These are phyloP conservation scores for Microplitis mediator DNA, from an alignment of 1,140 invertebrate genomes.

Conservation along the genomic window DNA sequence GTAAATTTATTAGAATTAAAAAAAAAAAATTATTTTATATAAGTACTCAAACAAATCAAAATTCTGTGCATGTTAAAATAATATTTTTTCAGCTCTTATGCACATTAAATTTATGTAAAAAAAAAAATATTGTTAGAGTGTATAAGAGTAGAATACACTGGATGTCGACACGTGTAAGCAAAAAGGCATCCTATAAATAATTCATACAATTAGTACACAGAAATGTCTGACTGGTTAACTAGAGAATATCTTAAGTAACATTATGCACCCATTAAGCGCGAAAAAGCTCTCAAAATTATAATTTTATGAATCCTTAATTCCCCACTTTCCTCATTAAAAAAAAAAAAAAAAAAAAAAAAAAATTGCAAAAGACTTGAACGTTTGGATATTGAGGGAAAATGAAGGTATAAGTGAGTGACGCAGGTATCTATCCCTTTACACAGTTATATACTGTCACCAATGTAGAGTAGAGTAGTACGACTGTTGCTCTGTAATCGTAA, in stretches of 20 bases:
- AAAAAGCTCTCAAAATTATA: too few species aligned
- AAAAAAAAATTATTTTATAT: too few species aligned
- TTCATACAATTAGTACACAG: conserved; percentile 44
- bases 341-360: not conserved
- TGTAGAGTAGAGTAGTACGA: conserved; percentile 41
- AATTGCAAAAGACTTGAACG: not conserved
- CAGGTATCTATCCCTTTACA: conserved; percentile 12
- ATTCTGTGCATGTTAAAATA: too few species aligned
- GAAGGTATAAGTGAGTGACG: conserved; percentile 33
- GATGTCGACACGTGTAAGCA: conserved; percentile 31
- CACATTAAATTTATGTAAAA: too few species aligned
- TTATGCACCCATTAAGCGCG: not conserved
- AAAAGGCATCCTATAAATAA: conserved; percentile 40
- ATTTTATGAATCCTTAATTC: not conserved
- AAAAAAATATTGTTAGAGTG: not conserved
- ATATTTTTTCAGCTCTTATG: too few species aligned
- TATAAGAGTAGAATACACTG: not conserved
- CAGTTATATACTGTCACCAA: conserved; percentile 34
- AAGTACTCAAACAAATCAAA: too few species aligned
- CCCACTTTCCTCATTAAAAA: not conserved
- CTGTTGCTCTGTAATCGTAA: conserved; percentile 60
- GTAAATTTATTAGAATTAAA: too few species aligned
- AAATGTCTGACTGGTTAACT: conserved; percentile 29
- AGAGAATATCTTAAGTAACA: not conserved
- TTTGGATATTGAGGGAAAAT: conserved; percentile 22